These are phyloP conservation scores for Hymenochirus boettgeri DNA, from an alignment of 2,113 vertebrate species.

Conservation along the genomic window DNA sequence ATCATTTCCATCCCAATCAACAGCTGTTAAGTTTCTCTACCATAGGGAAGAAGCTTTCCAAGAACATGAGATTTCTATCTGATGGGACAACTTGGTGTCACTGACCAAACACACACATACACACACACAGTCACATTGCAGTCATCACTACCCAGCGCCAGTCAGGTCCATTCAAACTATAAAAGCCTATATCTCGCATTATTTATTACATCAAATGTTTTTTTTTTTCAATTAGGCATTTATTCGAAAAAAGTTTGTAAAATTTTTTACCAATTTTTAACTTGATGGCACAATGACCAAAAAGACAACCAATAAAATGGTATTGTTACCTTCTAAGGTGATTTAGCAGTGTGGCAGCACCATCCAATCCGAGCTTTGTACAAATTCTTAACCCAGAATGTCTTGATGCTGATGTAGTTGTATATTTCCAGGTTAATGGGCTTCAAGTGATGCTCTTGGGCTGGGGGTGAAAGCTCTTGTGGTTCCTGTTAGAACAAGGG, in stretches of 20 bases:
- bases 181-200: too few species aligned
- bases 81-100: too few species aligned
- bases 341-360: constrained; percentile 51
- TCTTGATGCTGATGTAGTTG: constrained; percentile 52
- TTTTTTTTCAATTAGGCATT: too few species aligned
- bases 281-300: too few species aligned
- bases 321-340: constrained; percentile 73
- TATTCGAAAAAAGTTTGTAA: too few species aligned
- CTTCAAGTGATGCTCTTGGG: constrained; percentile 40
- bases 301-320: too few species aligned
- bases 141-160: background rate
- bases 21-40: too few species aligned
- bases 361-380: constrained; percentile 51
- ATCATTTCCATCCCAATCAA: too few species aligned
- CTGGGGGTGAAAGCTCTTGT: constrained; percentile 30
- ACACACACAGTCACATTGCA: background rate
- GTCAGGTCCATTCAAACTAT: too few species aligned
- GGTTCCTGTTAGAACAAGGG: constrained; percentile 36
- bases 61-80: constrained; percentile 46
- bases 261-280: too few species aligned
- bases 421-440: constrained; percentile 51
- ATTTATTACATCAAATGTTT: too few species aligned
- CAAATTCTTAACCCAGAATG: constrained; percentile 55
- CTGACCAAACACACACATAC: too few species aligned
- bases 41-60: constrained; percentile 52